Conservation (phyloP, 2,797 vertebrate genomes). For the Microchirus variegatus region DNA sequence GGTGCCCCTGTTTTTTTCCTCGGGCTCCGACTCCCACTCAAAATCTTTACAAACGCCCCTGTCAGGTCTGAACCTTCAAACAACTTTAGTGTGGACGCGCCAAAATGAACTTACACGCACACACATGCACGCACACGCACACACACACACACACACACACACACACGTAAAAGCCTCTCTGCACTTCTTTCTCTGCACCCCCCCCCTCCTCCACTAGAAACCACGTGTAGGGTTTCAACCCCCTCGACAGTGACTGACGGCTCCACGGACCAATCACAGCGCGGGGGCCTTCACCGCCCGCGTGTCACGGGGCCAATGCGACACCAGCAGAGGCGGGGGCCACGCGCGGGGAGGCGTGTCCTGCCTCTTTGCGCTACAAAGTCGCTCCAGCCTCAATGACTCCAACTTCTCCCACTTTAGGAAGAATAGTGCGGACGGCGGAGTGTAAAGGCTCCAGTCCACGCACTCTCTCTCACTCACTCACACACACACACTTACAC, state of each 20-base stretch:
- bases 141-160: background rate
- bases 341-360: conserved; percentile 83
- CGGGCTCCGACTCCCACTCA: no score
- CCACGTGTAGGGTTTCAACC: conserved; percentile 85
- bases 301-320: conserved; percentile 49
- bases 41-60: background rate
- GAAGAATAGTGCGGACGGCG: conserved; percentile 64
- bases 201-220: conserved; percentile 46
- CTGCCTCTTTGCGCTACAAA: conserved; percentile 63
- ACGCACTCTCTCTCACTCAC: background rate
- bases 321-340: conserved; percentile 16
- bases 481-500: no score
- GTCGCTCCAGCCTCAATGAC: conserved; percentile 79
- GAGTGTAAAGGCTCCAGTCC: conserved; percentile 23
- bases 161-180: conserved; percentile 3
- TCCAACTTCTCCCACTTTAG: conserved; percentile 82
- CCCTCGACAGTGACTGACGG: conserved; percentile 55
- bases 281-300: background rate
- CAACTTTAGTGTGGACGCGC: background rate
- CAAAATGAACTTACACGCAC: background rate
- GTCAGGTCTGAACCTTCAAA: background rate
- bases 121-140: background rate
- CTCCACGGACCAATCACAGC: conserved; percentile 42
- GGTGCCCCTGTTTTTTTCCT: no score
- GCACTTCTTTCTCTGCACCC: conserved; percentile 17